Conservation (phyloP, 2,113 vertebrate genomes). For the Labeo rohita region DNA sequence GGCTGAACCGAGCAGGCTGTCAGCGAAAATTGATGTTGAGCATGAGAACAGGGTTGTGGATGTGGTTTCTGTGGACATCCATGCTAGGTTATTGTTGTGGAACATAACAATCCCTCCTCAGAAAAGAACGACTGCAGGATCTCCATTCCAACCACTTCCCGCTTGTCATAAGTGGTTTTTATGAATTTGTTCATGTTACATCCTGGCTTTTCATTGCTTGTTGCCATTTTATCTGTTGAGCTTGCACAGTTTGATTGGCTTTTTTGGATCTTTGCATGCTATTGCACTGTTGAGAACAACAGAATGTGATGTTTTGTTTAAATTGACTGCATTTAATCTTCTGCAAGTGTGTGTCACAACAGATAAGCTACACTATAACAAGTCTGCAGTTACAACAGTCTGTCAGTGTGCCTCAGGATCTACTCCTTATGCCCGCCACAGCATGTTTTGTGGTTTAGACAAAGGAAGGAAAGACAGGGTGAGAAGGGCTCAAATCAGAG, state of each 20-base stretch:
- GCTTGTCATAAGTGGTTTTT: conserved; percentile 10
- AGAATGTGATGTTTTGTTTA: not conserved
- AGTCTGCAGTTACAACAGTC: not conserved
- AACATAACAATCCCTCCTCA: conserved; percentile 58
- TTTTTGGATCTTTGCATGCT: not conserved
- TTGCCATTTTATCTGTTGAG: not conserved
- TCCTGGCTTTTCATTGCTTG: not conserved
- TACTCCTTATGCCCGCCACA: conserved; percentile 25
- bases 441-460: not conserved
- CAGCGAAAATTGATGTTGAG: conserved; percentile 54
- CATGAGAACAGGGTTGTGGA: conserved; percentile 62
- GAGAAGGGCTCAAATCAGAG: conserved; percentile 29
- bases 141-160: conserved; percentile 39
- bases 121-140: conserved; percentile 55
- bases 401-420: not conserved
- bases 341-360: not conserved
- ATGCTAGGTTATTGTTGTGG: conserved; percentile 60
- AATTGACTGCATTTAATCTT: not conserved
- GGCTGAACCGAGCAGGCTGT: conserved; percentile 8
- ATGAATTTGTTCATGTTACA: not conserved
- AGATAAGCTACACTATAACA: conserved; percentile 43
- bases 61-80: conserved; percentile 63
- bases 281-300: not conserved
- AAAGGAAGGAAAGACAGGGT: conserved; percentile 23
- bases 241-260: not conserved